These are phyloP conservation scores for Embiotoca jacksoni DNA, from an alignment of 2,113 vertebrate genomes.

Conservation along the genomic window DNA sequence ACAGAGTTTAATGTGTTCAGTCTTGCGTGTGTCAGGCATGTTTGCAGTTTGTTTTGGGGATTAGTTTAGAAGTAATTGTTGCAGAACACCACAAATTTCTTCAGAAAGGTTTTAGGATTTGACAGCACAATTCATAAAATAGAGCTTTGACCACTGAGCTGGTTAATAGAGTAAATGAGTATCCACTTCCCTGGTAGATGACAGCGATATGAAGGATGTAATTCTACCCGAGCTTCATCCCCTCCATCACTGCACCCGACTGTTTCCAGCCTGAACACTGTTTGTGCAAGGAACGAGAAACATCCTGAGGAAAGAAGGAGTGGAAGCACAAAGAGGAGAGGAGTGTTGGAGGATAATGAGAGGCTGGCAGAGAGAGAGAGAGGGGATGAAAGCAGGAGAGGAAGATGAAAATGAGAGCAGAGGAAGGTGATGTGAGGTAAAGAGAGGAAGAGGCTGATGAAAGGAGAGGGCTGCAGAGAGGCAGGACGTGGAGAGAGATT, in stretches of 20 bases:
- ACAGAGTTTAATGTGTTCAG: too few species aligned
- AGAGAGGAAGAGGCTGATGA: conserved; percentile 23
- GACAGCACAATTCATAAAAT: too few species aligned
- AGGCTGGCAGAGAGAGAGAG: not conserved
- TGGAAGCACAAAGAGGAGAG: not conserved
- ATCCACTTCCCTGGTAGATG: too few species aligned
- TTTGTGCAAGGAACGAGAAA: not conserved
- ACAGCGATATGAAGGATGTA: too few species aligned
- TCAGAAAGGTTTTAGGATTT: too few species aligned
- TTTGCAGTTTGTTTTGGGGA: too few species aligned
- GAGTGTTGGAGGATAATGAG: conserved; percentile 2
- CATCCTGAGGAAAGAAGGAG: not conserved
- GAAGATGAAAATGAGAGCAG: conserved; percentile 22
- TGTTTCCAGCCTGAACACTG: not conserved
- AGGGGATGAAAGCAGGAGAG: not conserved
- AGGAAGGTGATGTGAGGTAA: conserved; percentile 14
- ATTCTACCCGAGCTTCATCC: not conserved
- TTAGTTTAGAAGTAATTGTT: too few species aligned
- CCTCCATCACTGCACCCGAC: not conserved
- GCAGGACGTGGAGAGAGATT: not conserved
- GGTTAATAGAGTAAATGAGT: too few species aligned
- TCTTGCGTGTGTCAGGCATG: too few species aligned
- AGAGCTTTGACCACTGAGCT: too few species aligned
- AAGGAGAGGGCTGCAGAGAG: conserved; percentile 1
- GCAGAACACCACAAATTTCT: too few species aligned